phyloP scores from a whole-genome alignment of 2,888 invertebrate species.

The Agonopterix subpropinquella region DNA sequence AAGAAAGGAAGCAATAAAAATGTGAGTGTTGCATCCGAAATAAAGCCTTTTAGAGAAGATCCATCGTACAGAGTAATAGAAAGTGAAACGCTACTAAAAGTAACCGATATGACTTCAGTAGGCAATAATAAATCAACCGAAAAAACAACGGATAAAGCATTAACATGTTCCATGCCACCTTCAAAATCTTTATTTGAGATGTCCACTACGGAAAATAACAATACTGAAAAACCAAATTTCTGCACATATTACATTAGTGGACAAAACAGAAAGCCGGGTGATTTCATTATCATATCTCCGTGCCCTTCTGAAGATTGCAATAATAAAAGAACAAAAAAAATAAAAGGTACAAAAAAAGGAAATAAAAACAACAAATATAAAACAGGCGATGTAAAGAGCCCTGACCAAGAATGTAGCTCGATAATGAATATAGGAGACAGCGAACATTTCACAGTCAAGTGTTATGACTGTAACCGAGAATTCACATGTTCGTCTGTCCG shows the following conservation, averaged over 20 bases:
- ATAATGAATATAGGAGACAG: neutral
- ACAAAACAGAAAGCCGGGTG: conserved; percentile 16
- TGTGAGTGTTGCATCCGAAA: neutral
- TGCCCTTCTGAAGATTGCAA: neutral
- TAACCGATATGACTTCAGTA: conserved; percentile 57
- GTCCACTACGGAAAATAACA: conserved; percentile 21
- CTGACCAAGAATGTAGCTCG: neutral
- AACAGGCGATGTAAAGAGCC: too few relatives aligned
- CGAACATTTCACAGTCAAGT: neutral
- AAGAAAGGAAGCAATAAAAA: conserved; percentile 9
- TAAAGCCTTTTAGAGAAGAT: conserved; percentile 35
- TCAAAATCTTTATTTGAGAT: conserved; percentile 37
- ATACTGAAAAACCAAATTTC: conserved; percentile 9
- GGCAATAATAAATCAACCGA: neutral
- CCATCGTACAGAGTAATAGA: conserved; percentile 55
- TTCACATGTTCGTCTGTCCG: neutral
- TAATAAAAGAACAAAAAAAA: neutral
- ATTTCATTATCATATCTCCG: conserved; percentile 1
- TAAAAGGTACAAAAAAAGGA: neutral
- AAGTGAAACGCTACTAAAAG: conserved; percentile 54
- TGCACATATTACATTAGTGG: conserved; percentile 32
- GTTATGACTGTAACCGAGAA: neutral
- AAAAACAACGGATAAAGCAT: conserved; percentile 15
- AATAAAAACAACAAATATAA: neutral
- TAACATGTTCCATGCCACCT: conserved; percentile 27